These are phyloP conservation scores for Xenotilapia caudafasciata DNA, from an alignment of 2,113 vertebrate species.

Conservation along the genomic window DNA sequence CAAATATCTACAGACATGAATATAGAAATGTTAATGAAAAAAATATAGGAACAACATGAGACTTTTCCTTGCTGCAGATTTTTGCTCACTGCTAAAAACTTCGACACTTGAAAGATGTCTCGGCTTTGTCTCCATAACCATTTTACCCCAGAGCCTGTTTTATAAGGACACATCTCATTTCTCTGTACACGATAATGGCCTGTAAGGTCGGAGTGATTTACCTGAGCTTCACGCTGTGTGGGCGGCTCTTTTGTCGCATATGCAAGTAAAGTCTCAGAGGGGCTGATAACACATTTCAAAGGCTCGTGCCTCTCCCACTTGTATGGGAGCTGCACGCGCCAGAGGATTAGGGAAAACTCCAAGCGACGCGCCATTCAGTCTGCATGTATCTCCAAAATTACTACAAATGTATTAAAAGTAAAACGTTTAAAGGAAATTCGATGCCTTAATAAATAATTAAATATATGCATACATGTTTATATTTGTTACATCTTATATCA, in stretches of 20 bases:
- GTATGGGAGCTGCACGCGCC: not conserved
- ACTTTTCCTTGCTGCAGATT: not conserved
- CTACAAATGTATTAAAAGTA: not conserved
- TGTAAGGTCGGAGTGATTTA: not conserved
- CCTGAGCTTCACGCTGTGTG: not conserved
- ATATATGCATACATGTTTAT: not conserved
- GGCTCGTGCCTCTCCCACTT: not conserved
- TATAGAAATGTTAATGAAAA: not conserved
- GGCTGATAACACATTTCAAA: not conserved
- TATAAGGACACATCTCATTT: not conserved
- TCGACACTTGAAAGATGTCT: fast-evolving
- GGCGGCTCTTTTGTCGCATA: not conserved
- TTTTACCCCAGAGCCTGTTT: not conserved
- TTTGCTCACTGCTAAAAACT: not conserved
- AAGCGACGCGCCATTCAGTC: not conserved
- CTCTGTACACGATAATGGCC: not conserved
- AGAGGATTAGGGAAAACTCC: not conserved
- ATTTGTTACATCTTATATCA: fast-evolving
- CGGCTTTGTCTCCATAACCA: not conserved
- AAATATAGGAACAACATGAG: not conserved
- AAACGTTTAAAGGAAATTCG: not conserved
- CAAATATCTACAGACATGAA: not conserved
- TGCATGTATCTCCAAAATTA: not conserved
- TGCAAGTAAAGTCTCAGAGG: not conserved
- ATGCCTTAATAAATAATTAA: not conserved